Conservation (phyloP, 1,140 invertebrate species). For the Macrobrachium rosenbergii region DNA sequence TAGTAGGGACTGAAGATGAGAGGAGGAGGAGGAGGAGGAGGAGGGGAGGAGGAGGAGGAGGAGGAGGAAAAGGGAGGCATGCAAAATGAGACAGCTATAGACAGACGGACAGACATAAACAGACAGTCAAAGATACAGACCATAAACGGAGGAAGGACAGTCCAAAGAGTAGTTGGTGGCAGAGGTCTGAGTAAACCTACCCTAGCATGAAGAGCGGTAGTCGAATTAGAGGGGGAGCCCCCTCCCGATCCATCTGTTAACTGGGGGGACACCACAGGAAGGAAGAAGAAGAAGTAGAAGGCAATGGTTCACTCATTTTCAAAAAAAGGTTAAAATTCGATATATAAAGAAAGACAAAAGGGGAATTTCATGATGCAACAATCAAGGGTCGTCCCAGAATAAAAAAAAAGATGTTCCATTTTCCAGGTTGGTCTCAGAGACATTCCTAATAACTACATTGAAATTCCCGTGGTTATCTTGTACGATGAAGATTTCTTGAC, state of each 20-base stretch:
- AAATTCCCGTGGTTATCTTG: too few relatives aligned
- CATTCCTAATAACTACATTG: too few relatives aligned
- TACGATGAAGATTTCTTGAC: too few relatives aligned
- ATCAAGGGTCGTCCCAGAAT: too few relatives aligned
- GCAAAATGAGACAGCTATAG: constrained; percentile 17
- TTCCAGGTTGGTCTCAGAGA: too few relatives aligned
- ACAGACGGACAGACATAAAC: constrained; percentile 29
- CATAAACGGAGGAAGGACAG: not conserved
- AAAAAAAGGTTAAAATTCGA: too few relatives aligned
- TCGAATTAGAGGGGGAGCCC: constrained; percentile 49
- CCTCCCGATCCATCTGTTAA: constrained; percentile 62
- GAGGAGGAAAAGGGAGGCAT: not conserved
- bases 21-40: too few relatives aligned
- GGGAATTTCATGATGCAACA: too few relatives aligned
- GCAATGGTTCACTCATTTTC: too few relatives aligned
- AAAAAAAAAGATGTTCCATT: too few relatives aligned
- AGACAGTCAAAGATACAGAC: constrained; percentile 16
- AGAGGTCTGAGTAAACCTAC: constrained; percentile 42
- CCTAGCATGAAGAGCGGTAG: constrained; percentile 62
- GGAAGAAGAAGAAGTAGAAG: not conserved
- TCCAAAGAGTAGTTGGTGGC: not conserved
- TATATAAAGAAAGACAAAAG: too few relatives aligned
- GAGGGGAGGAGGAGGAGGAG: constrained; percentile 5
- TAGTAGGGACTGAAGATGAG: too few relatives aligned
- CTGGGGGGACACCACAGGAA: constrained; percentile 40